Evolutionary conservation across 2,888 invertebrate genomes (phyloP).

Genomic region (Zootermopsis nevadensis): DNA sequence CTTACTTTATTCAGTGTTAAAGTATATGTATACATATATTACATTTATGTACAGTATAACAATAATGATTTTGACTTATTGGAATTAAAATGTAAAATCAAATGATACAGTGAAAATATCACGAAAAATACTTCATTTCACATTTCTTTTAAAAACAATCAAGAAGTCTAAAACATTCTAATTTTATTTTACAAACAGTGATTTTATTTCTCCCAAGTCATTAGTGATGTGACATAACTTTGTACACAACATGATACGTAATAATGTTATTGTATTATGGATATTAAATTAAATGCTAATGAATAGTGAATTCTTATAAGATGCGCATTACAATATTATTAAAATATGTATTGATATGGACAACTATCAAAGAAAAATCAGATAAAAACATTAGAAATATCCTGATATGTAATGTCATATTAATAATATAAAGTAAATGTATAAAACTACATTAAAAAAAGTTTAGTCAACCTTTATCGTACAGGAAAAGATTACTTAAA

Average conservation of each 20-base stretch:
- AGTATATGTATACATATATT: constrained; percentile 33
- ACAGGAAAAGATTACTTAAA: too few species aligned
- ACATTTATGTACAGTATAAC: constrained; percentile 38
- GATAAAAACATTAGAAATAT: constrained; percentile 36
- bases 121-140: constrained; percentile 25
- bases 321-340: constrained; percentile 1
- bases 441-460: constrained; percentile 5
- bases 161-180: constrained; percentile 27
- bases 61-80: constrained; percentile 1
- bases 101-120: constrained; percentile 24
- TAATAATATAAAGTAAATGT: constrained; percentile 26
- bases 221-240: constrained; percentile 26
- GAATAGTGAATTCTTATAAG: constrained; percentile 9
- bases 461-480: too few species aligned
- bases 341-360: constrained; percentile 44
- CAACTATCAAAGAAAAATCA: constrained; percentile 35
- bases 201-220: constrained; percentile 20
- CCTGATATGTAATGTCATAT: constrained; percentile 42
- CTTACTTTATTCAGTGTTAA: constrained; percentile 40
- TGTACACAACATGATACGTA: constrained; percentile 44
- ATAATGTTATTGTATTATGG: constrained; percentile 27
- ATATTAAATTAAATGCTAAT: constrained; percentile 15
- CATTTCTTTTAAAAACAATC: constrained; percentile 31
- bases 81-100: constrained; percentile 33
- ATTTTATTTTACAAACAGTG: constrained; percentile 20